Percentiles rank a stretch among this genome's conserved stretches.
phyloP scores from a whole-genome alignment of 1,140 invertebrate species.

The Dendrolimus kikuchii region DNA sequence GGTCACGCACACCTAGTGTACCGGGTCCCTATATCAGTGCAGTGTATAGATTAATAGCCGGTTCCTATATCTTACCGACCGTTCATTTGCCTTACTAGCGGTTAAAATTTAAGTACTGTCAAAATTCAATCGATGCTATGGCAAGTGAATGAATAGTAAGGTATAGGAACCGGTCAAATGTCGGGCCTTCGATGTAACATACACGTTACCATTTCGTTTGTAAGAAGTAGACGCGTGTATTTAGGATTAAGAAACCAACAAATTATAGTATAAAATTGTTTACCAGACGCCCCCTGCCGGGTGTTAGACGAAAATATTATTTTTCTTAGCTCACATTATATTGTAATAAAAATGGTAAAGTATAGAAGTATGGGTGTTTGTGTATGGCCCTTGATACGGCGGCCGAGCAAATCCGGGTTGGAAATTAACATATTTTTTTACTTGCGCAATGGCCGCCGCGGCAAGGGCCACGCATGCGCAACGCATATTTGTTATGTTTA shows the following conservation, averaged over 20 bases:
- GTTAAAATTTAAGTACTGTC: no score
- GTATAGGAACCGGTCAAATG: slow-evolving; percentile 8
- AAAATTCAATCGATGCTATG: not conserved
- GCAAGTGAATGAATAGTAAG: not conserved
- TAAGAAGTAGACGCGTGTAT: slow-evolving; percentile 37
- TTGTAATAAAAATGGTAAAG: slow-evolving; percentile 62
- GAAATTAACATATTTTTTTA: slow-evolving; percentile 66
- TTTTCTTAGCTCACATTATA: slow-evolving; percentile 72
- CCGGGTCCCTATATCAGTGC: no score
- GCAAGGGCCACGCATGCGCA: slow-evolving; percentile 16
- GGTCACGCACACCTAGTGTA: no score
- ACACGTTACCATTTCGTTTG: slow-evolving; percentile 21
- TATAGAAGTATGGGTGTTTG: slow-evolving; percentile 40
- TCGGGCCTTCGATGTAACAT: slow-evolving; percentile 28
- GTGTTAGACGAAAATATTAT: slow-evolving; percentile 70
- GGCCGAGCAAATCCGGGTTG: slow-evolving; percentile 23
- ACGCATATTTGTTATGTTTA: slow-evolving; percentile 68
- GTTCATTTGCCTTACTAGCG: no score
- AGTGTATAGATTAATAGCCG: no score
- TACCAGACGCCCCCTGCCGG: slow-evolving; percentile 51
- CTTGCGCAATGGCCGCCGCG: slow-evolving; percentile 26
- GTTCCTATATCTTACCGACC: no score
- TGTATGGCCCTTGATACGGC: slow-evolving; percentile 12
- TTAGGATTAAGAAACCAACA: slow-evolving; percentile 53
- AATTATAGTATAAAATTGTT: slow-evolving; percentile 68